phyloP scores from a whole-genome alignment of 2,113 vertebrate species.

The Ceyx margarethae region DNA sequence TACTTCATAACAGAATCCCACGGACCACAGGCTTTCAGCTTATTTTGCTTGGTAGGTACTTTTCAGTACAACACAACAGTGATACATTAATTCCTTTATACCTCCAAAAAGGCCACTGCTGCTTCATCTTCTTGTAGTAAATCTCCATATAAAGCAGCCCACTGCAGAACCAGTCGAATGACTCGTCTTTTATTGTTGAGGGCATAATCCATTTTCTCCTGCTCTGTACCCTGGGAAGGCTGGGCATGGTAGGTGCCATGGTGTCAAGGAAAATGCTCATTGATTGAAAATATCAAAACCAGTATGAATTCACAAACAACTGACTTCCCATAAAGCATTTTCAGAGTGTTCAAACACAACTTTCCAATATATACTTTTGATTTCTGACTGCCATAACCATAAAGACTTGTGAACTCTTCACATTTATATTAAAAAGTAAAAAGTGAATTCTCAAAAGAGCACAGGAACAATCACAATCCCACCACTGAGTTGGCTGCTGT shows the following conservation, averaged over 20 bases:
- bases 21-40: neutral
- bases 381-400: neutral
- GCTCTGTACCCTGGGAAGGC: constrained; percentile 93
- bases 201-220: constrained; percentile 95
- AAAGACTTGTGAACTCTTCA: neutral
- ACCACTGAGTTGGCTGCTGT: constrained; percentile 29
- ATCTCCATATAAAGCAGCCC: constrained; percentile 85
- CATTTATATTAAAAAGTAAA: neutral
- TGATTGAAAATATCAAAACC: neutral
- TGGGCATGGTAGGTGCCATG: constrained; percentile 88
- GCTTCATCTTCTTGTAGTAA: constrained; percentile 89
- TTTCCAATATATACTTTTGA: neutral
- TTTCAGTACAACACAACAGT: neutral
- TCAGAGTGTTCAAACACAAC: neutral
- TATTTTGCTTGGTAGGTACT: neutral
- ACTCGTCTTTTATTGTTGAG: constrained; percentile 95
- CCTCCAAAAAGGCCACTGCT: constrained; percentile 89
- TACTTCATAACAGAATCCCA: neutral
- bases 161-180: constrained; percentile 89
- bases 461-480: constrained; percentile 45
- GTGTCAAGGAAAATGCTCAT: constrained; percentile 81
- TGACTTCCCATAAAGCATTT: neutral
- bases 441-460: constrained; percentile 3
- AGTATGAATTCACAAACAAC: neutral
- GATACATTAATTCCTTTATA: constrained; percentile 33